These are phyloP conservation scores for Hesperophylax magnus DNA, from an alignment of 1,140 invertebrate genomes.

Conservation along the genomic window DNA sequence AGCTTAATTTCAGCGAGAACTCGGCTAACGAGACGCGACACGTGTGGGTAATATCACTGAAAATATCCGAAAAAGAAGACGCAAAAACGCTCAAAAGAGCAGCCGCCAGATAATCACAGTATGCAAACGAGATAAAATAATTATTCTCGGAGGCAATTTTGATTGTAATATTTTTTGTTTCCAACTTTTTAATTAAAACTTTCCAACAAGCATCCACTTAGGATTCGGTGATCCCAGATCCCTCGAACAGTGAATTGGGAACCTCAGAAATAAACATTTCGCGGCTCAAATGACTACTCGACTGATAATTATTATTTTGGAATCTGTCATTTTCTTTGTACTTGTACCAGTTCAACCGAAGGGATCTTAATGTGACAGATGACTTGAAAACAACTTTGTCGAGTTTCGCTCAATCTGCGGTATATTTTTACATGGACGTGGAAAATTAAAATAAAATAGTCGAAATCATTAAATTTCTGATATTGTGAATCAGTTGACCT, in stretches of 20 bases:
- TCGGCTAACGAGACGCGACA: neutral
- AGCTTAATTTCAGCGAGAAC: slow-evolving; percentile 18
- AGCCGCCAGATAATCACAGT: neutral
- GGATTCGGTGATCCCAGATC: too few relatives aligned
- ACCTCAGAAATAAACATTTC: neutral
- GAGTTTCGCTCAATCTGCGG: too few relatives aligned
- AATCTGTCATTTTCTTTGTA: neutral
- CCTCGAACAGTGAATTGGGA: neutral
- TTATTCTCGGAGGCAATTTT: slow-evolving; percentile 23
- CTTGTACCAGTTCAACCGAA: too few relatives aligned
- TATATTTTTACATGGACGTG: too few relatives aligned
- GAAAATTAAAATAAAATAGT: too few relatives aligned
- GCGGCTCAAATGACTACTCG: neutral
- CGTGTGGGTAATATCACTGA: slow-evolving; percentile 4
- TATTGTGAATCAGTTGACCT: too few relatives aligned
- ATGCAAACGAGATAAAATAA: slow-evolving; percentile 32
- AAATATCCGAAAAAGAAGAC: slow-evolving; percentile 10
- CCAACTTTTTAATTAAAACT: slow-evolving; percentile 36
- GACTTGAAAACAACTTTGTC: too few relatives aligned
- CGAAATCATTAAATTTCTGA: too few relatives aligned
- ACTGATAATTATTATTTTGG: slow-evolving; percentile 3
- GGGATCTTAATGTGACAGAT: too few relatives aligned
- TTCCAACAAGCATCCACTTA: slow-evolving; percentile 8
- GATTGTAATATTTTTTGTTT: slow-evolving; percentile 32
- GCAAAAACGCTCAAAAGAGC: neutral